Evolutionary conservation across 2,888 invertebrate genomes (phyloP).

Genomic region (Smittia aterrima): DNA sequence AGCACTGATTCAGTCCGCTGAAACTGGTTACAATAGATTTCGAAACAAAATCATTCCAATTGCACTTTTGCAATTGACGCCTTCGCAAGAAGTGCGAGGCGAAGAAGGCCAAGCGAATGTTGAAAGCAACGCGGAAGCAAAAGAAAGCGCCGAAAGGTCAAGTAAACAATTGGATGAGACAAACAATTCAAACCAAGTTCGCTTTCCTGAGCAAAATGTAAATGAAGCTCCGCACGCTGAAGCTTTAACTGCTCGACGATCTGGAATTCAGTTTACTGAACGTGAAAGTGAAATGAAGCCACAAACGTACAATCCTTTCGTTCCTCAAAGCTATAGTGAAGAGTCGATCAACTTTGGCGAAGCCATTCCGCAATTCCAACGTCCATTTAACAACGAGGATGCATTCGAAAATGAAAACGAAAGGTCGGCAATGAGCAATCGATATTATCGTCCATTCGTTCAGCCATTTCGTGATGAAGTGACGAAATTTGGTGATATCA

Average conservation of each 20-base stretch:
- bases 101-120: not conserved
- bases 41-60: constrained; percentile 33
- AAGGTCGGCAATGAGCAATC: not conserved
- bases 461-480: constrained; percentile 52
- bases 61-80: not conserved
- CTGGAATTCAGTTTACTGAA: constrained; percentile 53
- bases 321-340: constrained; percentile 53
- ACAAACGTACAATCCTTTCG: constrained; percentile 51
- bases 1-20: not conserved
- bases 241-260: constrained; percentile 51
- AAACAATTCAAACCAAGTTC: not conserved
- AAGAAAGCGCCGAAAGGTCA: constrained; percentile 22
- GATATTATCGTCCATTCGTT: constrained; percentile 20
- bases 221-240: constrained; percentile 43
- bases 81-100: not conserved
- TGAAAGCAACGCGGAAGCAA: not conserved
- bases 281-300: constrained; percentile 45
- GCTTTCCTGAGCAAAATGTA: constrained; percentile 20
- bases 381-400: constrained; percentile 49
- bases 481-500: constrained; percentile 54
- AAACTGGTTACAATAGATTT: constrained; percentile 12
- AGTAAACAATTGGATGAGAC: constrained; percentile 16
- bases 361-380: constrained; percentile 45
- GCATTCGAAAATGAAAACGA: constrained; percentile 31
- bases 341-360: constrained; percentile 51